Evolutionary conservation across 2,797 vertebrate genomes (phyloP).

Genomic region (Arremon aurantiirostris): DNA sequence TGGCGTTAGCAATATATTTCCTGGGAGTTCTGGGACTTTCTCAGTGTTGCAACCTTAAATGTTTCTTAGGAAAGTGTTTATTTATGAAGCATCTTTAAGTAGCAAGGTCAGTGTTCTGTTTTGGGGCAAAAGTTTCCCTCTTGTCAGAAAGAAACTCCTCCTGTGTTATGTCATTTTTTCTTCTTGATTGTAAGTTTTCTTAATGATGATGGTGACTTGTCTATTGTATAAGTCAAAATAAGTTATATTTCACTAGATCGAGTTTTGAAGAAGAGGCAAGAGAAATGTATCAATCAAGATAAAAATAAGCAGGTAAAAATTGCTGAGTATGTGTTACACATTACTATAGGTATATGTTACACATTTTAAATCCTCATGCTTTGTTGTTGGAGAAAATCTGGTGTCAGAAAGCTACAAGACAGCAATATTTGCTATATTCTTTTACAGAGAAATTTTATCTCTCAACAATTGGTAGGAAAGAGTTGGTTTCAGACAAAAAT

Average conservation of each 20-base stretch:
- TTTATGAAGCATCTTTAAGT: background rate
- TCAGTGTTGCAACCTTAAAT: background rate
- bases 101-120: background rate
- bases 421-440: background rate
- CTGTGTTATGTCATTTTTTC: background rate
- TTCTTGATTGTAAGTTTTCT: background rate
- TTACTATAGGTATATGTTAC: background rate
- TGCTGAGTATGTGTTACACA: background rate
- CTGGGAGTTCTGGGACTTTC: conserved; percentile 19
- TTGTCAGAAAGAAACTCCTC: background rate
- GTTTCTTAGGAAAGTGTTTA: background rate
- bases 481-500: background rate
- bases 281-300: background rate
- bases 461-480: background rate
- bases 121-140: background rate
- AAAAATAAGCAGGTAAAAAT: background rate
- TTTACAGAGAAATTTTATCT: background rate
- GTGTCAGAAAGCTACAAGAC: background rate
- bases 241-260: background rate
- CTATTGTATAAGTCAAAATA: background rate
- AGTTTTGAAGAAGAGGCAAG: background rate
- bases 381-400: background rate
- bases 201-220: background rate
- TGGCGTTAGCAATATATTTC: background rate
- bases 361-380: background rate